These are phyloP conservation scores for Drosophila antonietae DNA, from an alignment of 2,888 invertebrate species.

Conservation along the genomic window DNA sequence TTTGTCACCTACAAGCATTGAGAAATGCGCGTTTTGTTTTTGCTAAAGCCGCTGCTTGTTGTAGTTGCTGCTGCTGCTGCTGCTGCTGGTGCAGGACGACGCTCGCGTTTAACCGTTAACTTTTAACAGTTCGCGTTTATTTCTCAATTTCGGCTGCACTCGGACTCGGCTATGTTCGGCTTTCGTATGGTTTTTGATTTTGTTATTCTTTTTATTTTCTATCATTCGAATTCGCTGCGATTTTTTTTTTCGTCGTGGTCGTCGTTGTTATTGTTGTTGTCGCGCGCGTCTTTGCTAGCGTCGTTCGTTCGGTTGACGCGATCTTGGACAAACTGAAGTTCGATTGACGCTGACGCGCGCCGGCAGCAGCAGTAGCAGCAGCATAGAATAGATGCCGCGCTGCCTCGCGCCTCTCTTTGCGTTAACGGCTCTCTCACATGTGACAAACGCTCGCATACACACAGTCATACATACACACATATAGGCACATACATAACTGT, in stretches of 20 bases:
- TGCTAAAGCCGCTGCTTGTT: background rate
- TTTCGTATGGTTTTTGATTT: conserved; percentile 29
- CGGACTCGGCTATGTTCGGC: conserved; percentile 39
- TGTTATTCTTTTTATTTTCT: conserved; percentile 23
- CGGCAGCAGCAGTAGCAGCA: conserved; percentile 9
- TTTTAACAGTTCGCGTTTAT: conserved; percentile 18
- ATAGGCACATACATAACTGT: conserved; percentile 10
- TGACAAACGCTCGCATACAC: conserved; percentile 38
- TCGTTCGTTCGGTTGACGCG: conserved; percentile 75
- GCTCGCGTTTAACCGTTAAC: conserved; percentile 21
- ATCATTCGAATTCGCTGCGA: conserved; percentile 45
- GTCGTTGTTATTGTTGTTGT: conserved; percentile 22
- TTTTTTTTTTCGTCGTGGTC: conserved; percentile 36
- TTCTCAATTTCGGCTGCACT: conserved; percentile 19
- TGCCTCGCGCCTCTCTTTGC: conserved; percentile 18
- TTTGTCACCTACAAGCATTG: conserved; percentile 23
- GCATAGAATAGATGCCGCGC: conserved; percentile 15
- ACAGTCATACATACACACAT: conserved; percentile 2
- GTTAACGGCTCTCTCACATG: conserved; percentile 34
- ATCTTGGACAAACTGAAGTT: conserved; percentile 81
- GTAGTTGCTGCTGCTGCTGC: background rate
- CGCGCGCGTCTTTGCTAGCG: conserved; percentile 66
- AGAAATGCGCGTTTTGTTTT: conserved; percentile 9
- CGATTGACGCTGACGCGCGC: conserved; percentile 50
- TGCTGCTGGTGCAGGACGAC: conserved; percentile 16